Base-by-base conservation (phyloP, 2,113 vertebrate genomes). In the Oenanthe melanoleuca region DNA sequence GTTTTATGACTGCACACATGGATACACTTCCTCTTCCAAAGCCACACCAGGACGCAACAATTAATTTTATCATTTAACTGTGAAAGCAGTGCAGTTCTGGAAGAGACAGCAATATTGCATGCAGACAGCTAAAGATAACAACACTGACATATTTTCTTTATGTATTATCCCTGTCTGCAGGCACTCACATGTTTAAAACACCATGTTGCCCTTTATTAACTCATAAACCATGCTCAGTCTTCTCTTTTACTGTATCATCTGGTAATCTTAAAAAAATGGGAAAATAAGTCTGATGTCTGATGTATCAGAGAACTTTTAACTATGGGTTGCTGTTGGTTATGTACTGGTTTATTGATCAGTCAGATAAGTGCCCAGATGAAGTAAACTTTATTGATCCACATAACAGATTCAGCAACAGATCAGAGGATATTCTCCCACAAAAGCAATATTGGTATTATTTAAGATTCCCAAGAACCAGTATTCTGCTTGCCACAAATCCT, bases 121-220 rank as follows among this genome's bases (percentile, higher is more conserved):
- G 21, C 73, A 88, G 87, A 94, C 53, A 93, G 92, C 87, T 73
- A 73, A 87, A 88, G 79, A 87, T 87, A 96, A 92, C 80, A 89
- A 40, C 38, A 42, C 31, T 40, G 65, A 92, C 78, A 78, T 52
- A 47, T 74, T 93, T 86, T 56, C 78, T 92, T 92, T 80, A 73
- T 45, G 24, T 67, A 31, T 82, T 70, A 84, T 50, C 67, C 26
- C 34, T 61, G 26, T 86, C 84, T 75, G 81, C 69, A 89, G 80
- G 83, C 70, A 70, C 59, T 83, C 86, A 88, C 66, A 87, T 60
- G 80, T 64, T 77, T 88, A 92, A 92, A 60, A 69, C 67, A 86
- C 72, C 38, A 52, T 31, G 45, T 31, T 59, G 61, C 49, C 69
- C 40, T 92, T 95, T 92, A 72, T 72, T 74, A 95, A 84, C 67